Base-by-base conservation (phyloP, 2,113 vertebrate species). In the Halcyon senegalensis region DNA sequence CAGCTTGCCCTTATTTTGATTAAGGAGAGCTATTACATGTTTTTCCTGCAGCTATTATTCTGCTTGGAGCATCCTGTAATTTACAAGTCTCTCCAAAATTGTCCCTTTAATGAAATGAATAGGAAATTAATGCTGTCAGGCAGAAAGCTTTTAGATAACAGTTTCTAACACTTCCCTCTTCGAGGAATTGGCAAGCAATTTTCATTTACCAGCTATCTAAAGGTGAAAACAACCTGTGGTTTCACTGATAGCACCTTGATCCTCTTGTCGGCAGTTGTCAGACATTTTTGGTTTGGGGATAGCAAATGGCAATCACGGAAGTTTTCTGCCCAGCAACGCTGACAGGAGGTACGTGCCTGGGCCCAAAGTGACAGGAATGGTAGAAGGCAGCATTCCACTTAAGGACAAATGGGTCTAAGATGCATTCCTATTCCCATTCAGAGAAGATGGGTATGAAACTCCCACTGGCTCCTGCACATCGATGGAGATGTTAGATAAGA, bases 1-100 rank as follows among this genome's bases (percentile, higher is more conserved):
- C 91, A 96, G 94, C 93, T 96, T 96, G 87, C 82, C 94, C 82
- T 98, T 98, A 96, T 93, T 98, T 97, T 98, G 97, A 98, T 98
- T 98, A 98, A 98, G 84, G 90, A 97, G 96, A 96, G 79, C 87
- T 94, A 97, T 97, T 97, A 97, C 86, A 92, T 86, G 70, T 93
- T 97, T 97, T 97, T 96, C 96, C 94, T 95, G 80, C 93, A 97
- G 97, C 97, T 97, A 98, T 97, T 98, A 97, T 90, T 97, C 92
- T 97, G 81, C 93, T 94, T 94, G 91, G 58, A 95, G 92, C 70
- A 96, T 76, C 62, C 39, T 97, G 69, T 89, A 98, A 98, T 98
- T 98, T 98, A 97, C 95, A 97, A 97, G 79, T 83, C 93, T 92
- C 91, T 97, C 91, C 84, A 97, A 97, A 98, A 97, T 93, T 84